Conservation (phyloP, 2,113 vertebrate species). For the Tragelaphus strepsiceros region DNA sequence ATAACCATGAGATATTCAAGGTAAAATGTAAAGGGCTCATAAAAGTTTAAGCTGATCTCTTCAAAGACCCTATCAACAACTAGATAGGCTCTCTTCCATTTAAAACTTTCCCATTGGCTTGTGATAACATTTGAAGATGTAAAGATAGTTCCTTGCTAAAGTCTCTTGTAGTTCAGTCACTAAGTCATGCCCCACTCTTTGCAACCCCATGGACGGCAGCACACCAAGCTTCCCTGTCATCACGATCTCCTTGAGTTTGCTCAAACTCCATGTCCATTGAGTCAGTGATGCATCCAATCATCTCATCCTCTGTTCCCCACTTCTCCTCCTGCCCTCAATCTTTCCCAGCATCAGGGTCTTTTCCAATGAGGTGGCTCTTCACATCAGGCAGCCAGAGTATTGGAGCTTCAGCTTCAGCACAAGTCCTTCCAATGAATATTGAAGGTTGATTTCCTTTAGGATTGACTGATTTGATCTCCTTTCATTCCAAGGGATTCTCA, state of each 20-base stretch:
- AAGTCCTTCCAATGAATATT: not conserved
- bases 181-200: not conserved
- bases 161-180: not conserved
- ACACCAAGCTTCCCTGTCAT: not conserved
- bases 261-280: not conserved
- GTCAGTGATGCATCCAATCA: not conserved
- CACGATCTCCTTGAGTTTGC: not conserved
- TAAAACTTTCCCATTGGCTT: conserved; percentile 4
- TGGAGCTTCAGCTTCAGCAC: not conserved
- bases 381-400: not conserved
- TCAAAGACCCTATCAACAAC: not conserved
- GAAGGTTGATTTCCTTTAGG: not conserved
- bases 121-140: not conserved
- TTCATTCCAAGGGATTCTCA: not conserved
- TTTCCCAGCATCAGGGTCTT: not conserved
- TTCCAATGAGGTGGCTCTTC: not conserved
- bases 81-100: not conserved
- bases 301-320: not conserved
- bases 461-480: not conserved
- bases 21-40: not conserved
- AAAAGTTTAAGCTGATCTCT: not conserved
- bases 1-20: not conserved
- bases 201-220: not conserved
- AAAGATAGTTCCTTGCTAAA: not conserved
- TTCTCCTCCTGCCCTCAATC: not conserved